phyloP scores from a whole-genome alignment of 1,140 invertebrate species.

The Ceratitis capitata region DNA sequence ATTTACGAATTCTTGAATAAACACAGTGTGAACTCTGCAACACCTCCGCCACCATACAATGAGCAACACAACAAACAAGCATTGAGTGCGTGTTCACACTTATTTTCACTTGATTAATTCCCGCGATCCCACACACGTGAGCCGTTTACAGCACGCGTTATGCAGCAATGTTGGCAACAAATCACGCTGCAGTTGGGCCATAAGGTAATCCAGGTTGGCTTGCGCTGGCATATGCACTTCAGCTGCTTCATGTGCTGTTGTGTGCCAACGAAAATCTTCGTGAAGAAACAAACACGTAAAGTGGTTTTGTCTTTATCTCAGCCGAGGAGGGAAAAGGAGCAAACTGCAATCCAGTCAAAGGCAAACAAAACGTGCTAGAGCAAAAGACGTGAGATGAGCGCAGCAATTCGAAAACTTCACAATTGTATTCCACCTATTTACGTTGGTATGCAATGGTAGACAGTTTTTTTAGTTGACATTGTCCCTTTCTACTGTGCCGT shows the following conservation, averaged over 20 bases:
- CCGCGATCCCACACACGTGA: neutral
- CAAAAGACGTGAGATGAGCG: neutral
- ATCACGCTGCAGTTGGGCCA: neutral
- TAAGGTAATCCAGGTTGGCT: neutral
- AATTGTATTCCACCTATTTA: too few species aligned
- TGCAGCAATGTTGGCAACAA: neutral
- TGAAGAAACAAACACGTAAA: neutral
- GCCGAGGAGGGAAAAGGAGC: neutral
- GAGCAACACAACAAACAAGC: neutral
- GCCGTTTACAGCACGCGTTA: neutral
- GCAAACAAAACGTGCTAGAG: neutral
- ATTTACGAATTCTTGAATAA: neutral
- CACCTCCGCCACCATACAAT: neutral
- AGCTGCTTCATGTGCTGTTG: neutral
- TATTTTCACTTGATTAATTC: slow-evolving; percentile 1
- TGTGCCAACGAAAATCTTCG: neutral
- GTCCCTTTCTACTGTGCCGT: neutral
- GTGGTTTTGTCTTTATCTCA: neutral
- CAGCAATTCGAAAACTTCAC: neutral
- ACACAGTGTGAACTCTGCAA: neutral
- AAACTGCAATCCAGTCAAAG: neutral
- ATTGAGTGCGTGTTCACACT: neutral
- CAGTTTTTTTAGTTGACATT: neutral
- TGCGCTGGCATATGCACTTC: neutral
- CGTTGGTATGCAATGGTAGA: neutral